Conservation (phyloP, 2,113 vertebrate genomes). For the Poeciliopsis prolifica region DNA sequence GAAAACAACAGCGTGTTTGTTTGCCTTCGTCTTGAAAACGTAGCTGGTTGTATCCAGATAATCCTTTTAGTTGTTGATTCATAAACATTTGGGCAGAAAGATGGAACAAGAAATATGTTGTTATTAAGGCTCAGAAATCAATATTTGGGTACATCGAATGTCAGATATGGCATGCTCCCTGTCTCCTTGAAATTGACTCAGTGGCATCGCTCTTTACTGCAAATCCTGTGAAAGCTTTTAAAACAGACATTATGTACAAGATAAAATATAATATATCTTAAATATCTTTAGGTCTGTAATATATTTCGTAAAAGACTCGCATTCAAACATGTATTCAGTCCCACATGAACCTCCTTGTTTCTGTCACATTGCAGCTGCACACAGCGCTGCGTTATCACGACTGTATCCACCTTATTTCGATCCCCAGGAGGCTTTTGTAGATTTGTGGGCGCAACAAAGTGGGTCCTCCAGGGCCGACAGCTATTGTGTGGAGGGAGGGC, state of each 20-base stretch:
- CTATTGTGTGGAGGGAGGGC: too few species aligned
- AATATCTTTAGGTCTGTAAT: not conserved
- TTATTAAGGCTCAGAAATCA: not conserved
- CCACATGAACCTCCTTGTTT: too few species aligned
- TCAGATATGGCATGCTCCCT: constrained; percentile 24
- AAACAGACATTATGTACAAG: constrained; percentile 55
- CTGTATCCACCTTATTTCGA: not conserved
- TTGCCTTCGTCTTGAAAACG: not conserved
- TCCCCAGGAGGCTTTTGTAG: too few species aligned
- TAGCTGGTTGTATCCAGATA: not conserved
- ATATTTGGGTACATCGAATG: constrained; percentile 3
- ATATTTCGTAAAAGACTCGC: too few species aligned
- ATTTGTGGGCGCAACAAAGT: too few species aligned
- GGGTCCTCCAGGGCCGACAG: too few species aligned
- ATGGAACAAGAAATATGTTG: constrained; percentile 21
- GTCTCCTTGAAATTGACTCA: constrained; percentile 4
- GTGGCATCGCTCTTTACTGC: constrained; percentile 9
- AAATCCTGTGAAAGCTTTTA: constrained; percentile 26
- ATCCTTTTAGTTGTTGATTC: not conserved
- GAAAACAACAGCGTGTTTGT: not conserved
- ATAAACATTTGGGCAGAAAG: not conserved
- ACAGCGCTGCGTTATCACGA: not conserved
- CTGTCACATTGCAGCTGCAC: not conserved
- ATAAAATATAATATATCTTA: constrained; percentile 5
- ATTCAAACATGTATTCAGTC: not conserved